Base-by-base conservation (phyloP, 2,888 invertebrate genomes). In the Phyllotreta striolata region DNA sequence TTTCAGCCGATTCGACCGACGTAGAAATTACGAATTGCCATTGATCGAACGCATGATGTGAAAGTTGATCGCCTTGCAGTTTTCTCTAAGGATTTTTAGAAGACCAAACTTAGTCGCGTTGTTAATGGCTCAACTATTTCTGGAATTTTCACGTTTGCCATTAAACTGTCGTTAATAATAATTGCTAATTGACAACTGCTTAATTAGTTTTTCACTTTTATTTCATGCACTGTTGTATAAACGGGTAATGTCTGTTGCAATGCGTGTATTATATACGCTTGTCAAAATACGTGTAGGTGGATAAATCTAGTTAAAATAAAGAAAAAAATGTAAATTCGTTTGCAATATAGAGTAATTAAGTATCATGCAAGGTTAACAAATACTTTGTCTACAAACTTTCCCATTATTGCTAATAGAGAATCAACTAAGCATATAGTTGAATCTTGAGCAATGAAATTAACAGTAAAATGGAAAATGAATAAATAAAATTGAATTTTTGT, bases 11-110 rank as follows among this genome's bases (percentile, higher is more conserved):
- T 38, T 24, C n/a, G 12, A 46, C 39, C n/a, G 12, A 46, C 46
- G 49, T 38, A 62, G 38, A 46, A 63, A 63, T 46, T 44, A 47
- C 14, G 35, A 37, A 40, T 39, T 43, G 40, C 51, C 13, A 55
- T 37, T 58, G 58, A 59, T 63, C 49, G 61, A 47, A 64, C 54
- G 66, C 70, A 62, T 66, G 70, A 70, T 70, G 78, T 77, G 78
- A 78, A 77, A 78, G 78, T 77, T 73, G 76, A 70, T 76, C 71
- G 66, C 76, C 76, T 77, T 77, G 75, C 71, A 71, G 70, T 76
- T 76, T 76, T 77, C 73, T 70, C 71, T 71, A 64, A 57, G 55
- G 62, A 69, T 67, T 70, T 69, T 70, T 69, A 66, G 68, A 71
- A 70, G 70, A 70, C 63, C 63, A 64, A 54, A 62, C 43, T 64